These are phyloP conservation scores for Capreolus pygargus DNA, from an alignment of 2,113 vertebrate species.

Conservation along the genomic window DNA sequence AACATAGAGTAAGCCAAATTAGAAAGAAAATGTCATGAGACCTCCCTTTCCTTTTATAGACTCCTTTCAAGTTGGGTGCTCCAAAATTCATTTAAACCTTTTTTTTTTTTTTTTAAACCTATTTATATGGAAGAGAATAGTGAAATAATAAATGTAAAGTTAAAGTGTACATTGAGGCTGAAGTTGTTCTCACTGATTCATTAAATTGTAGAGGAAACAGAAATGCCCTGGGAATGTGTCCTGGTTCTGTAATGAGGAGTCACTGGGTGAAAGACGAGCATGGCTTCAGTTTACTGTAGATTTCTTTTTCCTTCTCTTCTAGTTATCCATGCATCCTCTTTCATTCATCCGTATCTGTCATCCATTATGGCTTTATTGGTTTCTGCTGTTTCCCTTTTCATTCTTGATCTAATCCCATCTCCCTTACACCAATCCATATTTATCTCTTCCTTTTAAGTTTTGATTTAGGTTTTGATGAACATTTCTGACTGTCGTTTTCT, in stretches of 20 bases:
- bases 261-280: background rate
- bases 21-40: background rate
- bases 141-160: background rate
- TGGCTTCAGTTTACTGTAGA: rapidly evolving
- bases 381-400: background rate
- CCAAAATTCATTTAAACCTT: background rate
- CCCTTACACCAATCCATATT: background rate
- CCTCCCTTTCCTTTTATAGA: background rate
- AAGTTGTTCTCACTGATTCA: background rate
- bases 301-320: background rate
- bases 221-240: background rate
- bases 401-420: background rate
- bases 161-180: background rate
- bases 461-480: background rate
- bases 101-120: background rate
- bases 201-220: background rate
- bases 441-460: background rate
- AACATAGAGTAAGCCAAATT: background rate
- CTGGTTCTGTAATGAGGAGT: background rate
- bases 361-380: background rate
- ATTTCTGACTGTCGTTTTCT: background rate
- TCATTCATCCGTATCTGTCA: background rate
- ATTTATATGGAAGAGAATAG: background rate
- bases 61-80: background rate
- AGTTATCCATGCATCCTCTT: background rate